phyloP scores from a whole-genome alignment of 2,797 vertebrate species.

The Bradypus variegatus region DNA sequence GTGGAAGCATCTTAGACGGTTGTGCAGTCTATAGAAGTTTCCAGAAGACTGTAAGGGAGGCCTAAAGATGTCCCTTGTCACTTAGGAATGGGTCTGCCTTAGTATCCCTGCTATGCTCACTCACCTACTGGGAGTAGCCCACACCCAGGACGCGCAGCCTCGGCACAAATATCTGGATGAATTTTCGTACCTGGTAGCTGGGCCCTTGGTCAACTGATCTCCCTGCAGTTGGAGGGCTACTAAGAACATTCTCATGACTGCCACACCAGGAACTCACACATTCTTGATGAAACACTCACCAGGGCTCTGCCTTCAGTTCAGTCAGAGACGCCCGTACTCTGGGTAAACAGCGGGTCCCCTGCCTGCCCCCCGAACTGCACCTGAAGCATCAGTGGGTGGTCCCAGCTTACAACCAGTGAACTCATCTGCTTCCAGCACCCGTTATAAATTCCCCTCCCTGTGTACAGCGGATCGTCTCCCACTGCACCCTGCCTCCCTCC shows the following conservation, averaged over 20 bases:
- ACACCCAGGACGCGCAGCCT: fast-evolving
- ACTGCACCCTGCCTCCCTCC: background rate
- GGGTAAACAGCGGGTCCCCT: background rate
- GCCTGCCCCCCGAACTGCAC: background rate
- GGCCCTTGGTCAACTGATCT: background rate
- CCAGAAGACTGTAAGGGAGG: background rate
- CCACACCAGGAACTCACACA: background rate
- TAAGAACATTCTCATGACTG: background rate
- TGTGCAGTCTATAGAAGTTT: background rate
- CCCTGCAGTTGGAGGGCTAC: background rate
- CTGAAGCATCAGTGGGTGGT: background rate
- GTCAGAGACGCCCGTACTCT: background rate
- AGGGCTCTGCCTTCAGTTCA: background rate
- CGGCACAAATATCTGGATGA: too few relatives aligned
- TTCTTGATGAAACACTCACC: background rate
- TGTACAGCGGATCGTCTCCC: background rate
- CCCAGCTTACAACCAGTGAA: background rate
- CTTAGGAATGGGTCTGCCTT: background rate
- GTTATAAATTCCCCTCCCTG: background rate
- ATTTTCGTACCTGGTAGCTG: fast-evolving
- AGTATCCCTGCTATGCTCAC: fast-evolving
- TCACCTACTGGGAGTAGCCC: background rate
- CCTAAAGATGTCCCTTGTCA: background rate
- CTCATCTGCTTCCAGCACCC: background rate
- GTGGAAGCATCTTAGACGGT: background rate